phyloP scores from a whole-genome alignment of 2,113 vertebrate genomes.

The Alces alces region DNA sequence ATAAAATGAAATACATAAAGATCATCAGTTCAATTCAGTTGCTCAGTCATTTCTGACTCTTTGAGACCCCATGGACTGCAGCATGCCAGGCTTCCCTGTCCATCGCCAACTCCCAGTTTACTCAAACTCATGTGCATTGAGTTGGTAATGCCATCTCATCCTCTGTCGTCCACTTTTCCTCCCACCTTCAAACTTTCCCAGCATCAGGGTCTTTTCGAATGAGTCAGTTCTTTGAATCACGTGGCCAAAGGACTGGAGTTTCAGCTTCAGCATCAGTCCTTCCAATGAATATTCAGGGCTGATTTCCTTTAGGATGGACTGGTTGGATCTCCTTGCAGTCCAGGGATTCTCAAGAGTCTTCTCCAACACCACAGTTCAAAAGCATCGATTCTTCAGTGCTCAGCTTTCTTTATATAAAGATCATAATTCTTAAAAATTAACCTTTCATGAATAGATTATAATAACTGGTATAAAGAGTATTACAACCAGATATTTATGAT shows the following conservation, averaged over 20 bases:
- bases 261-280: background rate
- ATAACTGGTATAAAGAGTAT: background rate
- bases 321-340: background rate
- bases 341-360: background rate
- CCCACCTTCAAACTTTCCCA: background rate
- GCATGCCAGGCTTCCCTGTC: background rate
- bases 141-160: background rate
- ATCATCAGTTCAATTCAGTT: background rate
- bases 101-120: background rate
- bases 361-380: background rate
- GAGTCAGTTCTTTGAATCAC: background rate
- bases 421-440: background rate
- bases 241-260: background rate
- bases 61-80: background rate
- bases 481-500: background rate
- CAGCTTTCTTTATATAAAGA: background rate
- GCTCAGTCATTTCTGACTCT: accelerated
- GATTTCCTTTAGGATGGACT: background rate
- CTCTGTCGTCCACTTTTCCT: background rate
- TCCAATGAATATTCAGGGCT: background rate
- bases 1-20: background rate
- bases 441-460: background rate
- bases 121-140: background rate
- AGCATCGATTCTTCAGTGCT: background rate
- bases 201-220: background rate